These are phyloP conservation scores for Vesta saturnalis DNA, from an alignment of 2,888 invertebrate species.

Conservation along the genomic window DNA sequence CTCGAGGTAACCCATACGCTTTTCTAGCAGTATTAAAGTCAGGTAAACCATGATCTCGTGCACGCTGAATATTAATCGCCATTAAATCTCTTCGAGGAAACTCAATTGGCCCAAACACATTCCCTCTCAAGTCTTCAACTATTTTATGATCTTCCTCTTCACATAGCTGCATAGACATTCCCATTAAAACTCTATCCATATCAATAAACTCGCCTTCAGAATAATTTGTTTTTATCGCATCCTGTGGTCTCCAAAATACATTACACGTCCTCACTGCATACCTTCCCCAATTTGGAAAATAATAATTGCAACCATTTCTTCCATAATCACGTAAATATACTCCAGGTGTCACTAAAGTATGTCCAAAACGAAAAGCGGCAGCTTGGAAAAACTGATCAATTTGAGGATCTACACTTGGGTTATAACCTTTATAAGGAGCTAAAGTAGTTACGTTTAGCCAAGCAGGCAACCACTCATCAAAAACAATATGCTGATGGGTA, in stretches of 20 bases:
- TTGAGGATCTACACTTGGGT: slow-evolving; percentile 67
- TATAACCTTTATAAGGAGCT: slow-evolving; percentile 59
- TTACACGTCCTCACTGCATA: slow-evolving; percentile 64
- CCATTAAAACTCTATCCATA: slow-evolving; percentile 66
- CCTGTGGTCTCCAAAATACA: slow-evolving; percentile 66
- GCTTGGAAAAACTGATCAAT: slow-evolving; percentile 70
- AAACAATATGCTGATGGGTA: slow-evolving; percentile 64
- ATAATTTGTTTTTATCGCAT: slow-evolving; percentile 50
- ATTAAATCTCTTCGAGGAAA: slow-evolving; percentile 68
- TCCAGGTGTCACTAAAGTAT: slow-evolving; percentile 68
- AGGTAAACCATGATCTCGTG: slow-evolving; percentile 68
- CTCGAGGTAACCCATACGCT: slow-evolving; percentile 60
- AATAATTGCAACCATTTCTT: slow-evolving; percentile 56
- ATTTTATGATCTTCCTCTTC: slow-evolving; percentile 68
- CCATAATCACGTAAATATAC: slow-evolving; percentile 63
- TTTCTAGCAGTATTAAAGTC: slow-evolving; percentile 69
- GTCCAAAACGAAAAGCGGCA: slow-evolving; percentile 70
- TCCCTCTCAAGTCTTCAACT: slow-evolving; percentile 68
- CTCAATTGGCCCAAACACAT: slow-evolving; percentile 68
- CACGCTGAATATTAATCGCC: slow-evolving; percentile 69
- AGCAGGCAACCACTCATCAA: slow-evolving; percentile 64
- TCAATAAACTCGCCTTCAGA: slow-evolving; percentile 54
- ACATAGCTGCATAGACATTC: slow-evolving; percentile 65
- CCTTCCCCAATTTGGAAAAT: slow-evolving; percentile 47
- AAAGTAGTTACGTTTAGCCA: slow-evolving; percentile 56